Evolutionary conservation across 1,140 invertebrate species (phyloP).

Genomic region (Nylanderia fulva): DNA sequence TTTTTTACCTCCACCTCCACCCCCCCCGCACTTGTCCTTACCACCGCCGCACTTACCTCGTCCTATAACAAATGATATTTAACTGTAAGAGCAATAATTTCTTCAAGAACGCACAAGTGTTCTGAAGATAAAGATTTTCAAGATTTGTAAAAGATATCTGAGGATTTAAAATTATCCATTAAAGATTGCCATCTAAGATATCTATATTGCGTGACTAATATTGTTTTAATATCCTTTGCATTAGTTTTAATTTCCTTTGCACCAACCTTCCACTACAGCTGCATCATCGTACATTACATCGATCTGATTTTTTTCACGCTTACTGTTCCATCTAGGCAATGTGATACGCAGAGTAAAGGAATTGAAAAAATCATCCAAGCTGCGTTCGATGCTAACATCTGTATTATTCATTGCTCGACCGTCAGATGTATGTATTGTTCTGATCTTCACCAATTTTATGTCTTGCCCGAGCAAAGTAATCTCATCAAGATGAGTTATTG

Average conservation of each 20-base stretch:
- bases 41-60: slow-evolving; percentile 50
- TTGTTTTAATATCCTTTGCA: not conserved
- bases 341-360: slow-evolving; percentile 85
- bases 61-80: slow-evolving; percentile 68
- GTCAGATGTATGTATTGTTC: not conserved
- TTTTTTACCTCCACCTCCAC: slow-evolving; percentile 77
- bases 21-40: slow-evolving; percentile 63
- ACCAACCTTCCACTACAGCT: slow-evolving; percentile 77
- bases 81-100: slow-evolving; percentile 13
- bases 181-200: not conserved
- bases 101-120: not conserved
- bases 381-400: slow-evolving; percentile 84
- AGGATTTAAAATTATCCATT: not conserved
- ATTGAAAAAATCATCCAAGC: slow-evolving; percentile 87
- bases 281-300: slow-evolving; percentile 82
- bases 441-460: slow-evolving; percentile 85
- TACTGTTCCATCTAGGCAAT: slow-evolving; percentile 79
- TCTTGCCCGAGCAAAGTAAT: slow-evolving; percentile 85
- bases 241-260: not conserved
- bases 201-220: not conserved
- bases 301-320: slow-evolving; percentile 79
- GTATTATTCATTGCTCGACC: slow-evolving; percentile 60
- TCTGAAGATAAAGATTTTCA: not conserved
- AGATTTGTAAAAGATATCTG: not conserved
- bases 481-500: slow-evolving; percentile 84